A percentile compares a stretch with the other conserved stretches of the same genome.
These are phyloP conservation scores for Eilema sororculum DNA, from an alignment of 2,888 invertebrate genomes.

Conservation along the genomic window DNA sequence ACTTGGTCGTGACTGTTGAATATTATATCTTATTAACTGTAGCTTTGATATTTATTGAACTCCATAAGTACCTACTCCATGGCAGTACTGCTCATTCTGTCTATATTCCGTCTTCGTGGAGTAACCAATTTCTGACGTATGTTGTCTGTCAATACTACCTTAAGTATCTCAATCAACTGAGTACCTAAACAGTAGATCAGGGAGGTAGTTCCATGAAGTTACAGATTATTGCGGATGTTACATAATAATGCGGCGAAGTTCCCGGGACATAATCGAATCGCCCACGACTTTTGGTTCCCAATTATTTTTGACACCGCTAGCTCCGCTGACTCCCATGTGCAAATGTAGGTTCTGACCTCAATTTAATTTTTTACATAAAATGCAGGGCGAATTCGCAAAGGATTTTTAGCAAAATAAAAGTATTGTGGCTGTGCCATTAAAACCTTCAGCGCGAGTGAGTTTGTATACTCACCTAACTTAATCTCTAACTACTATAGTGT, in stretches of 20 bases:
- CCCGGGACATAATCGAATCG: constrained; percentile 50
- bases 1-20: constrained; percentile 15
- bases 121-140: neutral
- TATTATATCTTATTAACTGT: constrained; percentile 12
- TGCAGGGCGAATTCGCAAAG: constrained; percentile 17
- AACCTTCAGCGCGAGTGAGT: constrained; percentile 24
- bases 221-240: constrained; percentile 66
- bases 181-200: constrained; percentile 20
- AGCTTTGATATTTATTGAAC: constrained; percentile 3
- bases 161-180: neutral
- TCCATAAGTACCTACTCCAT: neutral
- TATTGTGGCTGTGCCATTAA: constrained; percentile 31
- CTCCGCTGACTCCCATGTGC: constrained; percentile 12
- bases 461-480: constrained; percentile 12
- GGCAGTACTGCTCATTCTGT: constrained; percentile 1
- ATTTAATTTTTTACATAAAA: constrained; percentile 65
- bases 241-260: constrained; percentile 70
- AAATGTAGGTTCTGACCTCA: constrained; percentile 67
- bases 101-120: neutral
- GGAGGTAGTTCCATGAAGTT: neutral
- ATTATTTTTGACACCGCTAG: constrained; percentile 14
- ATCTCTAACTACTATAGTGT: neutral
- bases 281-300: constrained; percentile 23
- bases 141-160: neutral
- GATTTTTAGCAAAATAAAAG: constrained; percentile 24